Conservation (phyloP, 1,140 invertebrate species). For the Trachymyrmex septentrionalis region DNA sequence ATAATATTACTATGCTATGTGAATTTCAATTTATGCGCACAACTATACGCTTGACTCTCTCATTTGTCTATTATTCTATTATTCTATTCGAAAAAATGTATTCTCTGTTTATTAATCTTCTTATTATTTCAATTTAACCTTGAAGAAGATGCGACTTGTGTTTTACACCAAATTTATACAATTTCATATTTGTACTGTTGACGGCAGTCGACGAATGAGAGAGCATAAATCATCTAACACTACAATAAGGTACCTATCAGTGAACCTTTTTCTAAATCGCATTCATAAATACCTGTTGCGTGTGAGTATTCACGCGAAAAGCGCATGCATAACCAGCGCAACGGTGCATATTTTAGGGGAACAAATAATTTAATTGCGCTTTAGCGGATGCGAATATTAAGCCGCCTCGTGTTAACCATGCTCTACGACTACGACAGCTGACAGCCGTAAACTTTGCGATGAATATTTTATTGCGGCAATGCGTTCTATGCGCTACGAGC, state of each 20-base stretch:
- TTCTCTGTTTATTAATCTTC: background rate
- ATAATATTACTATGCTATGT: too few relatives aligned
- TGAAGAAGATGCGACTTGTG: background rate
- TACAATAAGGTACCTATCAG: background rate
- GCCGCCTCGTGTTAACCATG: slow-evolving; percentile 36
- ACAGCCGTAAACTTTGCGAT: slow-evolving; percentile 54
- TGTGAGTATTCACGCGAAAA: slow-evolving; percentile 45
- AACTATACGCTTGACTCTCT: too few relatives aligned
- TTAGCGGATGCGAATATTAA: slow-evolving; percentile 57
- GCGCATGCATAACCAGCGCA: slow-evolving; percentile 52
- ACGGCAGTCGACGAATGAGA: background rate
- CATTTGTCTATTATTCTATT: too few relatives aligned
- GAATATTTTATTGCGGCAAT: slow-evolving; percentile 46
- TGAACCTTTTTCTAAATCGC: slow-evolving; percentile 53
- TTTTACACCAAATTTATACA: background rate
- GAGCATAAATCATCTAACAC: slow-evolving; percentile 5
- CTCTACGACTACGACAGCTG: slow-evolving; percentile 46
- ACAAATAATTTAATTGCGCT: slow-evolving; percentile 64
- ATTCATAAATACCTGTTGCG: slow-evolving; percentile 65
- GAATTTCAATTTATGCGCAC: too few relatives aligned
- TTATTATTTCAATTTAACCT: background rate
- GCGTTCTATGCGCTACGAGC: background rate
- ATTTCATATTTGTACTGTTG: background rate
- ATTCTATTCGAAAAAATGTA: background rate
- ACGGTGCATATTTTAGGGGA: slow-evolving; percentile 54